Evolutionary conservation across 2,888 invertebrate species (phyloP).

Genomic region (Opisthograptis luteolata): DNA sequence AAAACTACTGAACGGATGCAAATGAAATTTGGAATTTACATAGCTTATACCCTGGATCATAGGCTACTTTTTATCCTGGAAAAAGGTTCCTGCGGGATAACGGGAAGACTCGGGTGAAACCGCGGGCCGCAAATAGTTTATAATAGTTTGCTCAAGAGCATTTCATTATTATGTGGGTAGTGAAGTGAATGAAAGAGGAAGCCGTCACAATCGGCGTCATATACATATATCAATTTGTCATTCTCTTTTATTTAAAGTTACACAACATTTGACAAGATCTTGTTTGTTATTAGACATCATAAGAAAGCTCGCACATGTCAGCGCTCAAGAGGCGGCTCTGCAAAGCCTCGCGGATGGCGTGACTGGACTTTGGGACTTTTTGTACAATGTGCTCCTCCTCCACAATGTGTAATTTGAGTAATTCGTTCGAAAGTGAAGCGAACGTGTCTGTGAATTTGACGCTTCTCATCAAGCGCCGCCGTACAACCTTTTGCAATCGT

Average conservation of each 20-base stretch:
- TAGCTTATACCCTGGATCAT: too few species aligned
- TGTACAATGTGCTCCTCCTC: too few species aligned
- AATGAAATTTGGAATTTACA: too few species aligned
- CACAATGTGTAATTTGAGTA: conserved; percentile 14
- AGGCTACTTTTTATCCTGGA: too few species aligned
- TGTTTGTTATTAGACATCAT: conserved; percentile 18
- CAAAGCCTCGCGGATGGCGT: conserved; percentile 21
- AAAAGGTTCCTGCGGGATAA: too few species aligned
- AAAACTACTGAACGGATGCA: too few species aligned
- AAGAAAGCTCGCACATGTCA: conserved; percentile 18
- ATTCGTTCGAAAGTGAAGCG: conserved; percentile 29
- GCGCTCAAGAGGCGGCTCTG: conserved; percentile 1
- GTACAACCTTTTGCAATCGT: not conserved
- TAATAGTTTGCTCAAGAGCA: too few species aligned
- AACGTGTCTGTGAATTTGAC: not conserved
- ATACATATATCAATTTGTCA: conserved; percentile 19
- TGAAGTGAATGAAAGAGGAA: conserved; percentile 6
- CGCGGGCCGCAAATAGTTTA: too few species aligned
- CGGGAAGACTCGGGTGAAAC: too few species aligned
- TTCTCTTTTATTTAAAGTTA: conserved; percentile 8
- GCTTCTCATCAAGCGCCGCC: not conserved
- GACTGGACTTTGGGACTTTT: conserved; percentile 31
- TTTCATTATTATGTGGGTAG: too few species aligned
- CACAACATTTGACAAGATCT: conserved; percentile 16
- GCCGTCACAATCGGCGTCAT: not conserved